Conservation (phyloP, 2,113 vertebrate species). For the Spea multiplicata region DNA sequence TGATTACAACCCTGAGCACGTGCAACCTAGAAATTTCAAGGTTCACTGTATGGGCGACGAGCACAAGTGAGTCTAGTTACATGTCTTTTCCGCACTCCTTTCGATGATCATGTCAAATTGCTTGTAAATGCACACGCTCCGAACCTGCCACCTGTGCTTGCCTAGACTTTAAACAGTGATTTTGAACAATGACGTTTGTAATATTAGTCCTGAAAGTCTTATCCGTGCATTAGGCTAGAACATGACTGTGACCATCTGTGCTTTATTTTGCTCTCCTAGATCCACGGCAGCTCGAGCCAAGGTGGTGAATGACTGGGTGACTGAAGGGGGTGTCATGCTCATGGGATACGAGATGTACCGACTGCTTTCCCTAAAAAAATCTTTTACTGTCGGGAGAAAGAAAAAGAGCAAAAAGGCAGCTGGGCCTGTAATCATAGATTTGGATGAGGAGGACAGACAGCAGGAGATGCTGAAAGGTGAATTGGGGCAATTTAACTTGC, state of each 20-base stretch:
- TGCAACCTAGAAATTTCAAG: slow-evolving; percentile 82
- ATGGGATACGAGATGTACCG: slow-evolving; percentile 99
- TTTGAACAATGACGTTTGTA: no score
- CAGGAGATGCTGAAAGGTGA: slow-evolving; percentile 95
- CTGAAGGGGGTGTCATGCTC: slow-evolving; percentile 89
- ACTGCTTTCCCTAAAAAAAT: slow-evolving; percentile 95
- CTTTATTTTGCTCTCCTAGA: slow-evolving; percentile 60
- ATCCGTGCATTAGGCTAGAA: no score
- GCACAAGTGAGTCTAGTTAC: slow-evolving; percentile 76
- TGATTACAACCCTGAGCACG: slow-evolving; percentile 75
- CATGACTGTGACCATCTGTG: neutral
- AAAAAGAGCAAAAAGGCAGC: slow-evolving; percentile 93
- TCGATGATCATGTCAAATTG: no score
- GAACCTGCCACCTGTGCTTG: no score
- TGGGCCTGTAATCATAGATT: slow-evolving; percentile 95
- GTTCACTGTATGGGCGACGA: slow-evolving; percentile 95
- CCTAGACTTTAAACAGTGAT: no score
- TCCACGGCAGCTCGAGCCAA: slow-evolving; percentile 89
- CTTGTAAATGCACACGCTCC: no score
- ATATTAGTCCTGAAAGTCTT: no score
- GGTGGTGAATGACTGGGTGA: slow-evolving; percentile 92
- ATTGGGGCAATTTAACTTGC: slow-evolving; percentile 8
- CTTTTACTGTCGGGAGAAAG: slow-evolving; percentile 90
- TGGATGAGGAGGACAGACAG: slow-evolving; percentile 95
- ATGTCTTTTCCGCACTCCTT: no score